Evolutionary conservation across 53 echinoderm and acorn worm genomes (phyloP), one percentile per base, ranked within the genome.

Genomic region (Holothuria leucospilota): DNA sequence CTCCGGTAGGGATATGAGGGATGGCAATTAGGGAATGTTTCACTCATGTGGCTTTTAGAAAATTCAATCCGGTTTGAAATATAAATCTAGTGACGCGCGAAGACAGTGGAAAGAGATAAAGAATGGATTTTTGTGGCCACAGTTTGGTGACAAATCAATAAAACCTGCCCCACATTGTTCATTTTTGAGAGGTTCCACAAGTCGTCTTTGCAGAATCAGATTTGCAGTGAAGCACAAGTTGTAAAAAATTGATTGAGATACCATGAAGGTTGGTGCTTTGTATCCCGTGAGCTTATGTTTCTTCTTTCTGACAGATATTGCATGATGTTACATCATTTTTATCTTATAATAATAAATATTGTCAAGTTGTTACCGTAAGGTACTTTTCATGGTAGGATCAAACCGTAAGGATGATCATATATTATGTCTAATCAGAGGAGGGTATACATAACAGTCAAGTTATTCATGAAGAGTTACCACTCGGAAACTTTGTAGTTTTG

Each of bases 21-120:
- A 51, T 75, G 4, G 75, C 75, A 75, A 75, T 75, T 75, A 75
- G 75, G 26, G 75, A 51, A 75, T 75, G 75, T 75, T 75, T 75
- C 75, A 51, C 26, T 75, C 75, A 51, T 49, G 75, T 75, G 75
- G 51, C 75, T 75, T 51, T 75, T 51, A 25, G 75, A 75, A 75
- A 75, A 75, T 75, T 42, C 75, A 75, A 75, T 75, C 51, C 21
- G 51, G 51, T 75, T 51, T 51, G n/a, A 41, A 28, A 49, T 75
- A 21, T 75, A 75, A 24, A 75, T 49, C 75, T 51, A 49, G 51
- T 51, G 51, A 42, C 51, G 75, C 75, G 41, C 20, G 52, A 75
- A 75, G 52, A 75, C 11, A 51, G 52, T 23, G 51, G 49, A 75
- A 38, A 42, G 34, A 26, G 75, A 52, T 56, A n/a, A 39, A 49